Evolutionary conservation across 2,797 vertebrate species (phyloP).

Genomic region (Cygnus olor): DNA sequence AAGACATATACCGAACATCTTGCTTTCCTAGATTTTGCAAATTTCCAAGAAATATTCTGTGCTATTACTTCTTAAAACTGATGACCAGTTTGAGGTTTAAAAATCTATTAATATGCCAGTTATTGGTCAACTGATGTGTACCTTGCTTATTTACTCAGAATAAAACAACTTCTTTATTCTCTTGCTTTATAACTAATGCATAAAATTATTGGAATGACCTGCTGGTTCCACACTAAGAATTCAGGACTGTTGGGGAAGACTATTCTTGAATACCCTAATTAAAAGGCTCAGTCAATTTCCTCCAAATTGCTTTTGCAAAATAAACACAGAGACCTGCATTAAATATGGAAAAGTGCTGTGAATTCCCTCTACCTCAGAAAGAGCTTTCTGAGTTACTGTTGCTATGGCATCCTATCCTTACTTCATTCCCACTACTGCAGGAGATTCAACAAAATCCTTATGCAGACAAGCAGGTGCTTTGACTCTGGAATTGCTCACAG

Average conservation of each 20-base stretch:
- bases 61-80: not conserved
- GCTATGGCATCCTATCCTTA: slow-evolving; percentile 44
- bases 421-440: not conserved
- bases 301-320: not conserved
- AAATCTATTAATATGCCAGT: not conserved
- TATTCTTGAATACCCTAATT: not conserved
- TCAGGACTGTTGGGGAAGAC: not conserved
- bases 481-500: not conserved
- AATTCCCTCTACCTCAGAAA: not conserved
- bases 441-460: not conserved
- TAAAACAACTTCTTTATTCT: not conserved
- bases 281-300: not conserved
- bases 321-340: not conserved
- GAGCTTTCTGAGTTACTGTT: slow-evolving; percentile 27
- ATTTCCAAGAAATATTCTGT: not conserved
- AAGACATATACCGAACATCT: not conserved
- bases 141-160: not conserved
- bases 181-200: not conserved
- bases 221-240: not conserved
- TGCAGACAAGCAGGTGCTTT: not conserved
- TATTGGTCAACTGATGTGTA: not conserved
- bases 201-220: not conserved
- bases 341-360: not conserved
- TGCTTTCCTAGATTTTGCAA: not conserved
- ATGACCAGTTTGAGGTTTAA: not conserved